Evolutionary conservation across 2,888 invertebrate species (phyloP).

Genomic region (Apamea anceps): DNA sequence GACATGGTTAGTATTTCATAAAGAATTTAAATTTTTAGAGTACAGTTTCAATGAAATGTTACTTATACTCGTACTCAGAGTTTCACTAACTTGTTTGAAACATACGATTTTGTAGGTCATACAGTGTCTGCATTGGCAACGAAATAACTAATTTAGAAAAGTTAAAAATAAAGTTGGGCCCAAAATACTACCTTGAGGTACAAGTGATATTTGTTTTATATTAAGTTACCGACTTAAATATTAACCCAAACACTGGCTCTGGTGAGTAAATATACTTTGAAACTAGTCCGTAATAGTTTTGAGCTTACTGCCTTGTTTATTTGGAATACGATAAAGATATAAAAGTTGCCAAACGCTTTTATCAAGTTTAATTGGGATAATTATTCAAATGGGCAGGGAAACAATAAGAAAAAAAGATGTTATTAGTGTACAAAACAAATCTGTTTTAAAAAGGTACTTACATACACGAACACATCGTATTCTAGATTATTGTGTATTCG

Average conservation of each 20-base stretch:
- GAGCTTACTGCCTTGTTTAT: neutral
- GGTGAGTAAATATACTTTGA: neutral
- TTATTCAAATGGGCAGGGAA: neutral
- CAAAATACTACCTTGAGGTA: constrained; percentile 21
- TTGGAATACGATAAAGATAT: neutral
- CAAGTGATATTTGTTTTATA: neutral
- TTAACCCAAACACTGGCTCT: neutral
- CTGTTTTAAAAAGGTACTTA: neutral
- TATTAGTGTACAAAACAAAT: neutral
- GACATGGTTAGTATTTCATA: neutral
- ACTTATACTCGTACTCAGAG: neutral
- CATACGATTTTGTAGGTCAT: neutral
- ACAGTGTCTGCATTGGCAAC: neutral
- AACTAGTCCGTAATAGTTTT: constrained; percentile 2
- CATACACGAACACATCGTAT: constrained; percentile 3
- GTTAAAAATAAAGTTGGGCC: constrained; percentile 3
- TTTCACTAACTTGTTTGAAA: neutral
- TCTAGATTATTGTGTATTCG: neutral
- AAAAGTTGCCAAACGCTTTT: neutral
- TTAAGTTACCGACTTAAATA: neutral
- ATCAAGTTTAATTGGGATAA: neutral
- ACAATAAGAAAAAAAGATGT: neutral
- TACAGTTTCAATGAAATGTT: neutral
- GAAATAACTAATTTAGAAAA: neutral
- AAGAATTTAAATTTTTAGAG: neutral